Conservation (phyloP, 2,797 vertebrate genomes). For the Mormyrus proboscirostris region DNA sequence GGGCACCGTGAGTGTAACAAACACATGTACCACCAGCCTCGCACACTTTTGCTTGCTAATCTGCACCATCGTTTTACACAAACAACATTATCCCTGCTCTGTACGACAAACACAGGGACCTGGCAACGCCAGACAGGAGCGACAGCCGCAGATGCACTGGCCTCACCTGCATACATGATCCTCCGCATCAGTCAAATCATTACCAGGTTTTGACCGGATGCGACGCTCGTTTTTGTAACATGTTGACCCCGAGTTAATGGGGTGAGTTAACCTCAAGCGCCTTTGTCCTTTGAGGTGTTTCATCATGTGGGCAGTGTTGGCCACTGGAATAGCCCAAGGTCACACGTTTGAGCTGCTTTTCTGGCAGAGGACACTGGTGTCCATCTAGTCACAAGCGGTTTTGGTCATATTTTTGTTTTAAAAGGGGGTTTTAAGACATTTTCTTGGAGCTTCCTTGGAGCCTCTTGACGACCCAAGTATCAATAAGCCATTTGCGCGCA, state of each 20-base stretch:
- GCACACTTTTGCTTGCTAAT: neutral
- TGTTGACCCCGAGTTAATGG: neutral
- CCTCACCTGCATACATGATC: neutral
- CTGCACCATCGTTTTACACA: neutral
- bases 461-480: neutral
- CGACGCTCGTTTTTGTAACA: neutral
- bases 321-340: neutral
- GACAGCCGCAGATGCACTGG: neutral
- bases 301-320: neutral
- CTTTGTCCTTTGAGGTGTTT: neutral
- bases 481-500: neutral
- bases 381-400: neutral
- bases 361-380: neutral
- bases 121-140: neutral
- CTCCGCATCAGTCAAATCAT: neutral
- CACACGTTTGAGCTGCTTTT: neutral
- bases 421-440: neutral
- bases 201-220: neutral
- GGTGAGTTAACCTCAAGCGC: neutral
- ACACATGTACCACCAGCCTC: neutral
- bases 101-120: neutral
- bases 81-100: neutral
- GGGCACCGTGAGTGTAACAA: neutral
- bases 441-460: neutral
- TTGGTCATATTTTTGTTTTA: neutral